These are phyloP conservation scores for Catostomus latipinnis DNA, from an alignment of 2,797 vertebrate species.

Conservation along the genomic window DNA sequence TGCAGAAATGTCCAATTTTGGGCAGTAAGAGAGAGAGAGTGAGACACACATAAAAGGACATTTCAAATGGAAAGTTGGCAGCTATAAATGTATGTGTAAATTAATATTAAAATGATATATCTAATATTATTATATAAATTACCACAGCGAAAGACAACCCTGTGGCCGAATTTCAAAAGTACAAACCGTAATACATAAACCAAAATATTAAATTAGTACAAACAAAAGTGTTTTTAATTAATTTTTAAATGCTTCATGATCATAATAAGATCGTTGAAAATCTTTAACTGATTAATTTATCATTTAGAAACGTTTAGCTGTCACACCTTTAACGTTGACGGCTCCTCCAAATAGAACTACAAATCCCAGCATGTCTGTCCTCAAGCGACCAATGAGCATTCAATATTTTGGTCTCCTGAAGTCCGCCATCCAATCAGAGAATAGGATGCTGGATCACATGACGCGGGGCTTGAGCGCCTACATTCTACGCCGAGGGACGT, in stretches of 20 bases:
- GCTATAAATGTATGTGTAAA: not conserved
- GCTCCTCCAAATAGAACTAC: conserved; percentile 35
- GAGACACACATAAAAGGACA: conserved; percentile 4
- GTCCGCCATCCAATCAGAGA: conserved; percentile 67
- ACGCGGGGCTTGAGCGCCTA: conserved; percentile 48
- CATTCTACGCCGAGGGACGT: conserved; percentile 48
- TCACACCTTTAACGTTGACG: not conserved
- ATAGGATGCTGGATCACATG: conserved; percentile 49
- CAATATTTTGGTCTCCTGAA: not conserved
- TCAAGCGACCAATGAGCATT: conserved; percentile 63
- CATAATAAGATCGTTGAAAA: no score
- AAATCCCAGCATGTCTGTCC: conserved; percentile 56
- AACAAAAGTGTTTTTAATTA: no score
- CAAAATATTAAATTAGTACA: no score
- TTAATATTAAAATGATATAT: no score
- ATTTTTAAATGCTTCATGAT: no score
- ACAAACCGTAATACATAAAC: no score
- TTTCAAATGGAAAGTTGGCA: not conserved
- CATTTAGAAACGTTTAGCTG: not conserved
- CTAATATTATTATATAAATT: no score
- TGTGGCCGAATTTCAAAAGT: no score
- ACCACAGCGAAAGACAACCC: no score
- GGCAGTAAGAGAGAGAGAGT: not conserved
- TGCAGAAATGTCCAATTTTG: not conserved
- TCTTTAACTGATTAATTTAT: no score